These are phyloP conservation scores for Balanococcus diminutus DNA, from an alignment of 2,888 invertebrate genomes.

Conservation along the genomic window DNA sequence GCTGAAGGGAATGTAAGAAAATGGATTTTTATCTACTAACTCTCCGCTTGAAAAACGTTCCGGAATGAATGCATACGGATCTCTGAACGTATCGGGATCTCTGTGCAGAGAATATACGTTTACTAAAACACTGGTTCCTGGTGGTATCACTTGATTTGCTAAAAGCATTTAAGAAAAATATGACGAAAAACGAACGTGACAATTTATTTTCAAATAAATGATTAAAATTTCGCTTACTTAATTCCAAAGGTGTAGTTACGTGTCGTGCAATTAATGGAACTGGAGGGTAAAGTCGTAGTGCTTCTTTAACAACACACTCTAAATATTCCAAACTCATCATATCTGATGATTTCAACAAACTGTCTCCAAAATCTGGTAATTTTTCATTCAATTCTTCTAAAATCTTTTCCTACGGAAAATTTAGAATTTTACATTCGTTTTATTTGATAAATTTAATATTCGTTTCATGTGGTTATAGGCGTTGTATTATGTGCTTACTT, in stretches of 20 bases:
- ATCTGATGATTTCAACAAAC: conserved; percentile 58
- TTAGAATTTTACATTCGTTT: too few relatives aligned
- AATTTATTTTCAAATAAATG: too few relatives aligned
- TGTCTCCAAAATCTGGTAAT: conserved; percentile 58
- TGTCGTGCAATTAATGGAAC: conserved; percentile 60
- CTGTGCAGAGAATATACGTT: conserved; percentile 63
- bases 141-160: conserved; percentile 61
- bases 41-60: conserved; percentile 64
- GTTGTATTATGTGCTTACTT: conserved; percentile 47
- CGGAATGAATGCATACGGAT: conserved; percentile 65
- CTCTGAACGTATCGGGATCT: conserved; percentile 64
- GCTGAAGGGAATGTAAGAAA: conserved; percentile 63
- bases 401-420: conserved; percentile 42
- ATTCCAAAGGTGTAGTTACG: conserved; percentile 58
- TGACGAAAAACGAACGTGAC: too few relatives aligned
- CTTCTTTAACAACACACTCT: conserved; percentile 60
- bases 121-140: conserved; percentile 61
- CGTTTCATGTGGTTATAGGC: neutral
- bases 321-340: conserved; percentile 59
- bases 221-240: conserved; percentile 56
- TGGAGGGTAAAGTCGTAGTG: conserved; percentile 60
- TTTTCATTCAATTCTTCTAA: conserved; percentile 58
- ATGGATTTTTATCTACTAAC: conserved; percentile 61
- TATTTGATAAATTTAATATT: too few relatives aligned
- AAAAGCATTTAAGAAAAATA: conserved; percentile 54